A percentile compares a stretch with the other conserved stretches of the same genome.
Evolutionary conservation across 2,888 invertebrate species (phyloP).

Genomic region (Thumatha senex): DNA sequence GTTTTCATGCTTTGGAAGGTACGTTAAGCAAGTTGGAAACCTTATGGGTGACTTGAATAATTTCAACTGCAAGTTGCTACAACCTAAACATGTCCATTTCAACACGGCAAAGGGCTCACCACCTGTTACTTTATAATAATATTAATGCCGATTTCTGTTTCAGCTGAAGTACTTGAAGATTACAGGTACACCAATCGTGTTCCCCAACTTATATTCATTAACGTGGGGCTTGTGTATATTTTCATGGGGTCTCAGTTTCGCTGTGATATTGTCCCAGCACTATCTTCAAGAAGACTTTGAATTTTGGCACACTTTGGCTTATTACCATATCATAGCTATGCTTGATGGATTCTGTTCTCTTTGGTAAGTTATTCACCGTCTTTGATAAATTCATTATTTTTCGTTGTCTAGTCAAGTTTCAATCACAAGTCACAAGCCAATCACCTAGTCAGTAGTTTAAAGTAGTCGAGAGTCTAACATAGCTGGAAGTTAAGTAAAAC

Average conservation of each 20-base stretch:
- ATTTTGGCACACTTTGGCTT: constrained; percentile 88
- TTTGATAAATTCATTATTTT: background rate
- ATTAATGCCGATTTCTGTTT: too few relatives aligned
- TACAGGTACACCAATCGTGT: constrained; percentile 86
- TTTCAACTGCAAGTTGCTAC: too few relatives aligned
- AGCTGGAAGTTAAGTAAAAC: too few relatives aligned
- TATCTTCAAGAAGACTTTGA: constrained; percentile 88
- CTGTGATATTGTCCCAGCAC: constrained; percentile 87
- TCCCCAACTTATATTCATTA: constrained; percentile 84
- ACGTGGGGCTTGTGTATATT: constrained; percentile 86
- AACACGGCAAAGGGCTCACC: too few relatives aligned
- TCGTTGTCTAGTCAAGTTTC: background rate
- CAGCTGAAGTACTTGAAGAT: constrained; percentile 85
- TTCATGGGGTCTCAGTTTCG: constrained; percentile 86
- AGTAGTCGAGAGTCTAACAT: too few relatives aligned
- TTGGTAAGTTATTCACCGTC: constrained; percentile 74
- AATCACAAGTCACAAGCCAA: background rate
- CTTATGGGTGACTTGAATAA: too few relatives aligned
- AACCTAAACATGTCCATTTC: too few relatives aligned
- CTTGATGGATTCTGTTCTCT: constrained; percentile 88
- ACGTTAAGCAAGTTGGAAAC: too few relatives aligned
- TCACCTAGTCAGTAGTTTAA: too few relatives aligned
- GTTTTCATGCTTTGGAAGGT: too few relatives aligned
- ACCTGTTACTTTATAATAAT: too few relatives aligned
- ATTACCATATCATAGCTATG: constrained; percentile 90